Evolutionary conservation across 1,140 invertebrate genomes (phyloP).

Genomic region (Caligus rogercresseyi): DNA sequence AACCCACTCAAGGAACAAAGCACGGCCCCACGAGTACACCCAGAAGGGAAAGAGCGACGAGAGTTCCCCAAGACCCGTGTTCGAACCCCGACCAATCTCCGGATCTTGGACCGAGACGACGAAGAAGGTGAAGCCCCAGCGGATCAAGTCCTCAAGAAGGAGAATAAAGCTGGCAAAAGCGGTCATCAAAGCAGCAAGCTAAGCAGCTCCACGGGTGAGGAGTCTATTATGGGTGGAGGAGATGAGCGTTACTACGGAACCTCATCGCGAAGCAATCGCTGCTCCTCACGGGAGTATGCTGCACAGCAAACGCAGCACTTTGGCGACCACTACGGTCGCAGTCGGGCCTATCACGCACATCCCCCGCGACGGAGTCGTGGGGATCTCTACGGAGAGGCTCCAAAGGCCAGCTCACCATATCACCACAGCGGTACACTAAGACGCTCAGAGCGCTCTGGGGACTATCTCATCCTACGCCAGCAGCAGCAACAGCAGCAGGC

Average conservation of each 20-base stretch:
- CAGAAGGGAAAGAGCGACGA: background rate
- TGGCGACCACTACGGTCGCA: background rate
- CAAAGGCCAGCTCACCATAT: background rate
- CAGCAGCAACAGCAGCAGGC: background rate
- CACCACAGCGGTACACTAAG: background rate
- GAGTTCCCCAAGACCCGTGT: background rate
- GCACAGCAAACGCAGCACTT: background rate
- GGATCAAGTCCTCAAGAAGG: background rate
- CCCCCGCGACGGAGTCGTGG: background rate
- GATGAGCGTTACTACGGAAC: background rate
- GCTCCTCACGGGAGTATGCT: background rate
- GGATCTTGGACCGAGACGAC: background rate
- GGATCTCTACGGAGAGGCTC: background rate
- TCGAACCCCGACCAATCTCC: background rate
- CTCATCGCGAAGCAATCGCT: background rate
- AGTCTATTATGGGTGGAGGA: background rate
- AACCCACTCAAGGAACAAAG: background rate
- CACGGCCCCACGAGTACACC: background rate
- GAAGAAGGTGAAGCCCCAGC: background rate
- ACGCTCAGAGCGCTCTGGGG: background rate
- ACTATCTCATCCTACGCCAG: slow-evolving; percentile 3
- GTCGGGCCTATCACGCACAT: background rate
- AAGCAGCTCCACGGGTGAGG: background rate
- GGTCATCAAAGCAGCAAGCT: background rate
- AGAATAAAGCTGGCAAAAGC: too few relatives aligned